Conservation (phyloP, 2,888 invertebrate genomes). For the Plebejus argus region DNA sequence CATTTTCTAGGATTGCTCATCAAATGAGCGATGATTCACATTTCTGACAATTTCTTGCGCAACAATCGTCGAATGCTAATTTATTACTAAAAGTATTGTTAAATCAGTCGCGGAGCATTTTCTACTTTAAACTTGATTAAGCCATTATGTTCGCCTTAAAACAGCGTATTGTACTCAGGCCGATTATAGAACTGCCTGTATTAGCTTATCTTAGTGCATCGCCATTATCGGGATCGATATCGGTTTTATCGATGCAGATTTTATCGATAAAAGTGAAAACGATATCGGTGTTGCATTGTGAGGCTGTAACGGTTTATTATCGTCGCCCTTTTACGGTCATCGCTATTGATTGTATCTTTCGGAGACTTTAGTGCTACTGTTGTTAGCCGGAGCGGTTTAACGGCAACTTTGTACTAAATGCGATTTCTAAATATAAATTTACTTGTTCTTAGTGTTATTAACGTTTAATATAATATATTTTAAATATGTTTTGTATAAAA, state of each 20-base stretch:
- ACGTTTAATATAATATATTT: not conserved
- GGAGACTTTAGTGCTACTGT: slow-evolving; percentile 48
- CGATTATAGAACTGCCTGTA: slow-evolving; percentile 52
- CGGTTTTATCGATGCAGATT: slow-evolving; percentile 61
- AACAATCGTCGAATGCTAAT: slow-evolving; percentile 49
- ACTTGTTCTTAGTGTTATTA: slow-evolving; percentile 32
- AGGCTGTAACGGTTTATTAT: slow-evolving; percentile 48
- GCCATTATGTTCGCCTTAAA: slow-evolving; percentile 63
- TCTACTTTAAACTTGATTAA: slow-evolving; percentile 67
- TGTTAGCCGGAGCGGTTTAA: slow-evolving; percentile 43
- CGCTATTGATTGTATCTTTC: slow-evolving; percentile 46
- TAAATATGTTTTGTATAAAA: not conserved
- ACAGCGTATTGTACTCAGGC: slow-evolving; percentile 61
- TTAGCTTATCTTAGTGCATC: slow-evolving; percentile 60
- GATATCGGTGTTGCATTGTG: slow-evolving; percentile 54
- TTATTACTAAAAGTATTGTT: slow-evolving; percentile 56
- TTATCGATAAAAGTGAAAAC: slow-evolving; percentile 68
- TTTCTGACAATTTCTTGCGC: slow-evolving; percentile 42
- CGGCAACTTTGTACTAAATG: slow-evolving; percentile 30
- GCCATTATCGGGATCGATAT: slow-evolving; percentile 55
- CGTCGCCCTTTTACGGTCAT: slow-evolving; percentile 47
- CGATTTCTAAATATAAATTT: slow-evolving; percentile 39
- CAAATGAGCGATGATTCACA: slow-evolving; percentile 42
- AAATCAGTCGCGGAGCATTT: slow-evolving; percentile 56
- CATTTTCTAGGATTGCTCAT: slow-evolving; percentile 37